Evolutionary conservation across 2,797 vertebrate species (phyloP).

Genomic region (Amphiprion clarkii): DNA sequence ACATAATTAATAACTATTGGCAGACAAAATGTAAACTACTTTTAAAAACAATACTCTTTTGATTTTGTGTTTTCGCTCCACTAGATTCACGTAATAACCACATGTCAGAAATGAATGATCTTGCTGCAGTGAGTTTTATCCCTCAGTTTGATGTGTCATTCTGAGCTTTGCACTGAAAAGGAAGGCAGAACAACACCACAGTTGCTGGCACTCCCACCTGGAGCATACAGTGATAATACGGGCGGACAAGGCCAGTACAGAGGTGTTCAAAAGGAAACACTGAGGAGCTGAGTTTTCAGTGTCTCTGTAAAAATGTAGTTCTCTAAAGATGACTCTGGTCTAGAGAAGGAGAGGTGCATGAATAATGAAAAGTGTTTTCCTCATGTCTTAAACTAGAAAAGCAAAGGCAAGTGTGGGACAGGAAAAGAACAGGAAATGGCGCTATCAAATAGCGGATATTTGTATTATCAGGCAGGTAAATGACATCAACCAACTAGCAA

Average conservation of each 20-base stretch:
- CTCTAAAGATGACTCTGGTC: conserved; percentile 42
- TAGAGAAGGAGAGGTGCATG: conserved; percentile 52
- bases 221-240: conserved; percentile 20
- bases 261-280: conserved; percentile 23
- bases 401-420: conserved; percentile 9
- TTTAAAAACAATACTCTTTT: neutral
- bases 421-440: neutral
- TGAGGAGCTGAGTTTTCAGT: conserved; percentile 2
- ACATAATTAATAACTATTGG: conserved; percentile 5
- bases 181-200: conserved; percentile 34
- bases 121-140: conserved; percentile 33
- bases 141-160: conserved; percentile 25
- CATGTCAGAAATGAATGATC: conserved; percentile 24
- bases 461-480: neutral
- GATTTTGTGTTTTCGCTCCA: neutral
- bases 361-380: conserved; percentile 72
- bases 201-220: conserved; percentile 44
- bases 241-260: conserved; percentile 18
- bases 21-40: neutral
- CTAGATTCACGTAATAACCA: conserved; percentile 2
- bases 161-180: conserved; percentile 30
- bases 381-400: conserved; percentile 22
- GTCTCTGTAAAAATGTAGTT: conserved; percentile 11
- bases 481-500: neutral
- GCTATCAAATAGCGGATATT: neutral